phyloP scores from a whole-genome alignment of 2,888 invertebrate species.

The Limnephilus lunatus region DNA sequence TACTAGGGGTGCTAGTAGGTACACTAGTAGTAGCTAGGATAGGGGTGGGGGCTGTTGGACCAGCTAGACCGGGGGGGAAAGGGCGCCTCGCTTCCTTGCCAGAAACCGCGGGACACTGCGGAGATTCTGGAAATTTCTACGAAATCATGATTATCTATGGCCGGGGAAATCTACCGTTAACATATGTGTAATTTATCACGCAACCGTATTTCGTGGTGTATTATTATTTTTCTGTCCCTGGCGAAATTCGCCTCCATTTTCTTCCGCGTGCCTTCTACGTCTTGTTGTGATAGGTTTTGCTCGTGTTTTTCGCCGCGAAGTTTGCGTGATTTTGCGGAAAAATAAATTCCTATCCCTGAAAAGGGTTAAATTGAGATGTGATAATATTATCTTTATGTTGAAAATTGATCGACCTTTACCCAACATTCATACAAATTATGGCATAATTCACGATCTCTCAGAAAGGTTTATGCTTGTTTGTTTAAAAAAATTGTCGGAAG shows the following conservation, averaged over 20 bases:
- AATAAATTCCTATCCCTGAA: slow-evolving; percentile 13
- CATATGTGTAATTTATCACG: slow-evolving; percentile 64
- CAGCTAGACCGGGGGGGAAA: neutral
- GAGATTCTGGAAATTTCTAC: slow-evolving; percentile 49
- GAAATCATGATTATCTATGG: slow-evolving; percentile 64
- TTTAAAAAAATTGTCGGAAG: neutral
- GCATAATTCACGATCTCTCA: neutral
- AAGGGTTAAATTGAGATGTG: slow-evolving; percentile 2
- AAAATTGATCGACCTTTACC: neutral
- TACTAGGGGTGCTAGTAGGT: too few species aligned
- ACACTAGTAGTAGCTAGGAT: neutral
- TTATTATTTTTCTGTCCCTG: slow-evolving; percentile 5
- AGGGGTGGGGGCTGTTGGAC: neutral
- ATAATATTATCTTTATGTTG: neutral
- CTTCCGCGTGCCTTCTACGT: slow-evolving; percentile 32
- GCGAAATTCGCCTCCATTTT: slow-evolving; percentile 33
- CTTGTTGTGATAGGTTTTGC: slow-evolving; percentile 46
- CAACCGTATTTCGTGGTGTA: slow-evolving; percentile 30
- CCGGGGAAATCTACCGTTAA: slow-evolving; percentile 64
- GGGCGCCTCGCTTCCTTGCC: slow-evolving; percentile 60
- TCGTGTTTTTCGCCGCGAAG: slow-evolving; percentile 49
- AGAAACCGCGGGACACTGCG: slow-evolving; percentile 63
- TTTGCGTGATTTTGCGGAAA: slow-evolving; percentile 52
- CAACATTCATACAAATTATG: neutral
- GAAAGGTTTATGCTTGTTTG: neutral